Evolutionary conservation across 2,113 vertebrate genomes (phyloP).

Genomic region (Colius striatus): DNA sequence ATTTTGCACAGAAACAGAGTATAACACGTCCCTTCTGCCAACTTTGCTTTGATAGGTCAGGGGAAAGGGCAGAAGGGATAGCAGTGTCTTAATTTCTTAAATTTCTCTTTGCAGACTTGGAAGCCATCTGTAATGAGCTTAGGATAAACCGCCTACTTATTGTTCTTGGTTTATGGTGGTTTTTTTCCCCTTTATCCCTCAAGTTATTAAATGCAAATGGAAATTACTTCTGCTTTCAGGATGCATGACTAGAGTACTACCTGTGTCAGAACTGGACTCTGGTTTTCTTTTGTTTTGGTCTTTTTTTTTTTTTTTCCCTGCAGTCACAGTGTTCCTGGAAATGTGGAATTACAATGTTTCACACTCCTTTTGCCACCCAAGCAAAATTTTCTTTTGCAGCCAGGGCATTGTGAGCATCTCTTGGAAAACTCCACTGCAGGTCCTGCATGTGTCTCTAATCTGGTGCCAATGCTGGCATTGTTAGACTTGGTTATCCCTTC

Average conservation of each 20-base stretch:
- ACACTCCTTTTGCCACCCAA: neutral
- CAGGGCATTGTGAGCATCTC: neutral
- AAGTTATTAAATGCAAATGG: neutral
- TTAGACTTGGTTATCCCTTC: neutral
- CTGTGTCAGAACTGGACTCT: neutral
- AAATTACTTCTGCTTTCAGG: neutral
- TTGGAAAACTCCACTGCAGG: neutral
- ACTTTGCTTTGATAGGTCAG: neutral
- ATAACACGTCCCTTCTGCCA: fast-evolving
- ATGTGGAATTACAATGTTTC: neutral
- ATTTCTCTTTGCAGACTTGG: neutral
- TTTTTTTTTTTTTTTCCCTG: no score
- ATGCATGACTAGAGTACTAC: neutral
- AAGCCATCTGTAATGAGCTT: neutral
- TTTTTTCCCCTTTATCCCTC: neutral
- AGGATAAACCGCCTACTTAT: neutral
- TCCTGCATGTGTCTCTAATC: neutral
- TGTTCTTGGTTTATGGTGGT: neutral
- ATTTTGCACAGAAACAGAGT: neutral
- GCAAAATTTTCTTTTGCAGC: neutral
- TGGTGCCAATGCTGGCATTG: fast-evolving
- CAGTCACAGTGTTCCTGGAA: neutral
- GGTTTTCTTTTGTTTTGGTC: no score
- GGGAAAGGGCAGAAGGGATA: neutral
- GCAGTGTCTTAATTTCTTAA: neutral